phyloP scores from a whole-genome alignment of 1,140 invertebrate species.

The Kradibia gibbosae region DNA sequence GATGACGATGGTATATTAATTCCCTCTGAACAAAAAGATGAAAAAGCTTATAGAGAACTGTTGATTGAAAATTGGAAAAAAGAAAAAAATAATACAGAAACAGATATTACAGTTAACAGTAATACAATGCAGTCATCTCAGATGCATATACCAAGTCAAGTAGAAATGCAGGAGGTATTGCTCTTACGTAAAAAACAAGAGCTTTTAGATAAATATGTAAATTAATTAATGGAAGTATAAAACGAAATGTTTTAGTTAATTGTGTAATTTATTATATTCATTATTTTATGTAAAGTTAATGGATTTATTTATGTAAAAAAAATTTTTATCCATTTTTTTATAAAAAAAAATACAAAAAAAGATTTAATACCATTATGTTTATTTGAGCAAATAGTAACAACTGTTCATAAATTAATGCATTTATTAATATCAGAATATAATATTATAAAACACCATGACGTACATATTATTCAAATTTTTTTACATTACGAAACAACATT shows the following conservation, averaged over 20 bases:
- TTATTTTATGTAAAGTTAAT: neutral
- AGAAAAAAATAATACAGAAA: constrained; percentile 70
- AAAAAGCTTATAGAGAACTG: constrained; percentile 79
- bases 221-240: constrained; percentile 50
- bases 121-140: constrained; percentile 78
- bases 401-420: constrained; percentile 68
- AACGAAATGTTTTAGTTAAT: neutral
- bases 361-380: constrained; percentile 42
- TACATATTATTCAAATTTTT: constrained; percentile 66
- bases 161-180: constrained; percentile 92
- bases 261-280: constrained; percentile 8
- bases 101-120: constrained; percentile 65
- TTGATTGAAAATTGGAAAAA: constrained; percentile 78
- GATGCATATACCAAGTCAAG: constrained; percentile 89
- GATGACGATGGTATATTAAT: constrained; percentile 97
- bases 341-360: constrained; percentile 2
- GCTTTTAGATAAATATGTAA: constrained; percentile 83
- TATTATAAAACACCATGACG: constrained; percentile 72
- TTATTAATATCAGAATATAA: constrained; percentile 67
- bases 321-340: neutral
- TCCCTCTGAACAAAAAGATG: constrained; percentile 88
- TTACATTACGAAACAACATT: constrained; percentile 70
- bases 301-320: neutral
- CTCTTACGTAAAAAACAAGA: constrained; percentile 91
- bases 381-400: constrained; percentile 57